Evolutionary conservation across 1,140 invertebrate species (phyloP), one percentile per base, ranked within the genome.

Genomic region (Saccostrea glomerata): DNA sequence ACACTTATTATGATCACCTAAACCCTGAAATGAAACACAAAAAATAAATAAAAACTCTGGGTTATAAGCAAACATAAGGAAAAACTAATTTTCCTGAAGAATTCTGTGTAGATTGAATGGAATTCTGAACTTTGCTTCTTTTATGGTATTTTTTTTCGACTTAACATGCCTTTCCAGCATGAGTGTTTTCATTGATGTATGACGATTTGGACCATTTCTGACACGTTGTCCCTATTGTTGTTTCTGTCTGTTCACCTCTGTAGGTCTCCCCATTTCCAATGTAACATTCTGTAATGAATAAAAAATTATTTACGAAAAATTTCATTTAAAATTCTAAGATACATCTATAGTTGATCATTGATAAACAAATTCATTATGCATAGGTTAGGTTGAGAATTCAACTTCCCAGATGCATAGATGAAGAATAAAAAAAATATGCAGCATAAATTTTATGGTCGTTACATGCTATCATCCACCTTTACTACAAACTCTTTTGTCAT

Each of bases 1-100:
- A 83, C 93, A 93, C 84, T 84, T 91, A 86, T 92, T 93, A 88
- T 93, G 92, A 66, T 93, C 90, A 12, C 92, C 92, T 36, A 93
- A 73, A 60, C 92, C 92, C 93, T 93, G 85, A 11, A 77, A 77
- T 30, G 23, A 77, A 25, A 15, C 30, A 15, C 30, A 77, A 30
- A 5, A 5, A 66, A 47, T 47, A 47, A 6, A 47, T 7, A 47
- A 47, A 7, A 2, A 47, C n/a, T n/a, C n/a, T n/a, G 6, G 47
- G 5, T n/a, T 2, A 63, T 6, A 63, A 2, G n/a, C 58, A 63
- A 4, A 17, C 58, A 60, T 13, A 17, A 17, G 2, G 3, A 60
- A 15, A 60, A 13, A 60, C 20, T 60, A 60, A 12, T 47, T 47
- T 47, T 47, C 6, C 9, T 47, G 9, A 47, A 47, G 47, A 47